Base-by-base conservation (phyloP, 2,888 invertebrate genomes). In the Xylota sylvarum region DNA sequence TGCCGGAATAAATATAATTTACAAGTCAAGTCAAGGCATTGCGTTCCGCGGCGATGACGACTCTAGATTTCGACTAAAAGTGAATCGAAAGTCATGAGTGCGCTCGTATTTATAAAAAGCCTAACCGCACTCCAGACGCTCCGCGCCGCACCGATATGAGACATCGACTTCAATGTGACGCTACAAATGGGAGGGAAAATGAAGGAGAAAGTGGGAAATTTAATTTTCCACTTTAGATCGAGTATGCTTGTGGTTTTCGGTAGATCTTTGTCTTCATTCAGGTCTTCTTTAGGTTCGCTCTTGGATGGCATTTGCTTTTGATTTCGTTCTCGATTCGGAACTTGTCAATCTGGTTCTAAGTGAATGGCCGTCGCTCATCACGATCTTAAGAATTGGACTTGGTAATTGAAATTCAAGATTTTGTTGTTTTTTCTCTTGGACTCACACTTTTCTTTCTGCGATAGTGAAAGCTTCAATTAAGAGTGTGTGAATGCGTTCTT, bases 191-290 rank as follows among this genome's bases (percentile, higher is more conserved):
- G 76, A 76, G 85, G 86, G 78, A 87, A 87, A 74, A 77, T 60
- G 87, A 85, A 73, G 89, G 91, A 90, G 92, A 92, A 92, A 92
- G 92, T 91, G 90, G 90, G 91, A 90, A 92, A 89, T 89, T 87
- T 74, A 69, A 56, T 88, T 89, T 88, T 88, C 88, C 83, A 88
- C 83, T 82, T 76, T 64, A 79, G 58, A 70, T 58, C 43, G n/a
- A 62, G 69, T 62, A 6, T 50, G 43, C 48, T 62, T 56, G n/a
- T 40, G 40, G 46, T 43, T 52, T 40, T 62, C 23, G 30, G 56
- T 50, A 19, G 58, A 60, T 78, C 37, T 78, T 52, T 77, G 55
- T 58, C 19, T 50, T 62, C 48, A 60, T 19, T 55, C 30, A 40
- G 32, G 35, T 65, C 56, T 69, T 65, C 50, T 65, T 67, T 70